Conservation (phyloP, 2,797 vertebrate species). For the Myiothlypis chrysogaster region DNA sequence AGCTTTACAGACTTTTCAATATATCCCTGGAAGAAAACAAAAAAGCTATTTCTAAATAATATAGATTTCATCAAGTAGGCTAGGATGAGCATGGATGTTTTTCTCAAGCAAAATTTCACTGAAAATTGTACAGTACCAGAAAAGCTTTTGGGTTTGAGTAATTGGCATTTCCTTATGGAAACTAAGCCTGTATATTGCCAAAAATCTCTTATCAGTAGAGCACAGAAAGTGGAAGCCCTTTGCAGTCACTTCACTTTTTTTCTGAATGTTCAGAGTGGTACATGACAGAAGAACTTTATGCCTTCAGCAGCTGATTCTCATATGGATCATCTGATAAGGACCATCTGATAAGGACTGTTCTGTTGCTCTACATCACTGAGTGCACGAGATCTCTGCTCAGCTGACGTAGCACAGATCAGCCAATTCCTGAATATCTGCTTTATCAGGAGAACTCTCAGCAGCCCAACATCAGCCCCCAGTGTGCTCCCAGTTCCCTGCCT, state of each 20-base stretch:
- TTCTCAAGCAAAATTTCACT: background rate
- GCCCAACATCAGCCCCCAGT: background rate
- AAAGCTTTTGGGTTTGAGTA: background rate
- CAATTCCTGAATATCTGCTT: background rate
- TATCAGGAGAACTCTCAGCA: background rate
- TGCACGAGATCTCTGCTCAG: background rate
- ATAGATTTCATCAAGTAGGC: background rate
- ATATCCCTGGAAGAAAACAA: background rate
- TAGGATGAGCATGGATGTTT: background rate
- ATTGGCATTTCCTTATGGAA: background rate
- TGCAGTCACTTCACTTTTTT: background rate
- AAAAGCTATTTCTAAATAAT: background rate
- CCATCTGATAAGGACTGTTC: slow-evolving; percentile 14
- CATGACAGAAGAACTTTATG: background rate
- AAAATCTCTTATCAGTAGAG: background rate
- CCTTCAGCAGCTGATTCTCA: background rate
- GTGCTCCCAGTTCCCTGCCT: background rate
- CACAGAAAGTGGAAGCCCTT: background rate
- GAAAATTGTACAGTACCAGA: background rate
- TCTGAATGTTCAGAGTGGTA: background rate
- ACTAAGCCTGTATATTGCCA: background rate
- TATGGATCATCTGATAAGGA: background rate
- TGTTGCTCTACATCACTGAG: background rate
- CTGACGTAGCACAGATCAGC: background rate
- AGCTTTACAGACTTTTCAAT: background rate